Base-by-base conservation (phyloP, 1,140 invertebrate genomes). In the Solenopsis invicta region DNA sequence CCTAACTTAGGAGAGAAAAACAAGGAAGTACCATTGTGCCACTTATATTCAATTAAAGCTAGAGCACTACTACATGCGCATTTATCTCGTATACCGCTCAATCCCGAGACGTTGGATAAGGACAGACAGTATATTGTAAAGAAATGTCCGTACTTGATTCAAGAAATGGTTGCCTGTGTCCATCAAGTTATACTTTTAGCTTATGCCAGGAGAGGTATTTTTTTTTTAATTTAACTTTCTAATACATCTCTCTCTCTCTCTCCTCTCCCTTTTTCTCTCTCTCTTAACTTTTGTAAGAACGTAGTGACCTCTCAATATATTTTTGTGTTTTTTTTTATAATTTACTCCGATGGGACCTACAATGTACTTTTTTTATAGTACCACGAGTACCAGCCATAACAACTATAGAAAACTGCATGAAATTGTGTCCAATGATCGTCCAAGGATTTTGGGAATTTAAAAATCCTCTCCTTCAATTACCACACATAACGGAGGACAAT, bases 331-430 rank as follows among this genome's bases (percentile, higher is more conserved):
- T 29, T 29, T 29, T 29, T 41, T 41, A 41, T 41, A 41, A 41
- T 41, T 29, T 29, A 29, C 29, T 1, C 29, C 0, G 29, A 29
- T 2, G 29, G 29, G 29, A 1, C 29, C 29, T 29, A 29, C 29
- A 29, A 29, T 29, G 29, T 29, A 29, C 29, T 29, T 41, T 41
- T 96, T 96, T 96, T 96, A 85, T 93, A 97, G 97, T 98, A 93
- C 96, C 96, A 52, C 96, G 97, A 69, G 95, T 99, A 85, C 99
- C 99, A 16, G 97, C 97, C 69, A 97, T 99, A 87, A 98, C 99
- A 92, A 99, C 99, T 2, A 97, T 99, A 85, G 99, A 99, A 95
- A 99, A 99, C 94, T 98, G 98, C 91, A 99, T 99, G 98, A 99
- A 99, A 95, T 94, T 99, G 45, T 98, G 97, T 89, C 98, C 99